A percentile compares a stretch with the other conserved stretches of the same genome.
phyloP scores from a whole-genome alignment of 64 coral and sea anemone species.

The Montipora sp. region DNA sequence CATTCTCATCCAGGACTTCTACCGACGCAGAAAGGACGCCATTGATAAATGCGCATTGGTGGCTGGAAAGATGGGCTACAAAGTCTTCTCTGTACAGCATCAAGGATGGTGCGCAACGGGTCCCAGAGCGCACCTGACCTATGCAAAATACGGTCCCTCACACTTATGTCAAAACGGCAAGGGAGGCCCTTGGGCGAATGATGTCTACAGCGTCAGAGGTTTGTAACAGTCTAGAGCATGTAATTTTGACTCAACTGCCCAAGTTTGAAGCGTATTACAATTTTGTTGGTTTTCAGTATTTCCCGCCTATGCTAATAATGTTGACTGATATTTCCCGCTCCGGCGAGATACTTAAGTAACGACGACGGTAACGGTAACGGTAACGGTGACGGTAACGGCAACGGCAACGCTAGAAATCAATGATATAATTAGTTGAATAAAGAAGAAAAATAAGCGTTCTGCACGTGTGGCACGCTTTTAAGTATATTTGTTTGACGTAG shows the following conservation, averaged over 20 bases:
- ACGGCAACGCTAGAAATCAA: no score
- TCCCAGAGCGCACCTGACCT: slow-evolving; percentile 9
- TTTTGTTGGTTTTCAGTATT: background rate
- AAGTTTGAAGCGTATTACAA: background rate
- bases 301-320: background rate
- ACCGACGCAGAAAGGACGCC: slow-evolving; percentile 29
- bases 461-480: no score
- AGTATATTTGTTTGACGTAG: no score
- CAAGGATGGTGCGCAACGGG: slow-evolving; percentile 46
- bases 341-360: no score
- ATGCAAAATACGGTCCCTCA: slow-evolving; percentile 18
- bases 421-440: no score
- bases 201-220: slow-evolving; percentile 5
- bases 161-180: slow-evolving; percentile 24
- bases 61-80: slow-evolving; percentile 11
- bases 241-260: background rate
- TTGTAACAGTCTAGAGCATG: background rate
- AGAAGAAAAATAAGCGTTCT: no score
- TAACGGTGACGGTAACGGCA: no score
- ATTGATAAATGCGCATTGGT: slow-evolving; percentile 16
- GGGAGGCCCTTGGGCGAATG: slow-evolving; percentile 33
- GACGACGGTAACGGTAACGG: no score
- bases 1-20: slow-evolving; percentile 23
- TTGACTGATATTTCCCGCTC: background rate
- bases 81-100: slow-evolving; percentile 14